Conservation (phyloP, 2,113 vertebrate species). For the Eurypyga helias region DNA sequence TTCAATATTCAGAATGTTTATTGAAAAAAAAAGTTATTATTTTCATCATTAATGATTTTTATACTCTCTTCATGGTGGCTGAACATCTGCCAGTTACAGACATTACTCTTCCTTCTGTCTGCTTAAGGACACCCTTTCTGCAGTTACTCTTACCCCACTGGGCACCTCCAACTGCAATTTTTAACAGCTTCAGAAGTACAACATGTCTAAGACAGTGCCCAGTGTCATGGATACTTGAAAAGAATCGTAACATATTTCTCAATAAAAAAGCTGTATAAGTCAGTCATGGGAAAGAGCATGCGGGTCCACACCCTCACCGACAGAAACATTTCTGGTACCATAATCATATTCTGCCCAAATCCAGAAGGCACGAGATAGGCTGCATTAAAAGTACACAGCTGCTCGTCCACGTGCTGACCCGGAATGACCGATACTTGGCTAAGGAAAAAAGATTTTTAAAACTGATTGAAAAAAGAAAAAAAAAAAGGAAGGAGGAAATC, state of each 20-base stretch:
- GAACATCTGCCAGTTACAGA: background rate
- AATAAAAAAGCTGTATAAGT: background rate
- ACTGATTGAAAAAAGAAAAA: background rate
- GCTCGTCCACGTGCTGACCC: background rate
- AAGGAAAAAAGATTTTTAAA: background rate
- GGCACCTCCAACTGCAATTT: background rate
- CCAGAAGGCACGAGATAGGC: background rate
- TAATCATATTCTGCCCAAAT: background rate
- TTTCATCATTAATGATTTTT: background rate
- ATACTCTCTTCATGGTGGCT: background rate
- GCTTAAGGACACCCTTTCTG: background rate
- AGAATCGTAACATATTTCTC: background rate
- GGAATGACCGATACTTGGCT: accelerated
- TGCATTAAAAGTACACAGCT: background rate
- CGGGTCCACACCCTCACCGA: background rate
- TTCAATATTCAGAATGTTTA: background rate
- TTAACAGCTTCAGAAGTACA: background rate
- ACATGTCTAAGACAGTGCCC: background rate
- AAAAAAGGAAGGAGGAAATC: background rate
- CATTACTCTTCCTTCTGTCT: background rate
- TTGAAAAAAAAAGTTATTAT: background rate
- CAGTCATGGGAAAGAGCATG: background rate
- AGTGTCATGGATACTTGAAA: background rate
- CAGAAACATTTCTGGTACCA: background rate
- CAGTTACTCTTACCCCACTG: background rate